Evolutionary conservation across 2,797 vertebrate genomes (phyloP).

Genomic region (Hephaestus fuliginosus): DNA sequence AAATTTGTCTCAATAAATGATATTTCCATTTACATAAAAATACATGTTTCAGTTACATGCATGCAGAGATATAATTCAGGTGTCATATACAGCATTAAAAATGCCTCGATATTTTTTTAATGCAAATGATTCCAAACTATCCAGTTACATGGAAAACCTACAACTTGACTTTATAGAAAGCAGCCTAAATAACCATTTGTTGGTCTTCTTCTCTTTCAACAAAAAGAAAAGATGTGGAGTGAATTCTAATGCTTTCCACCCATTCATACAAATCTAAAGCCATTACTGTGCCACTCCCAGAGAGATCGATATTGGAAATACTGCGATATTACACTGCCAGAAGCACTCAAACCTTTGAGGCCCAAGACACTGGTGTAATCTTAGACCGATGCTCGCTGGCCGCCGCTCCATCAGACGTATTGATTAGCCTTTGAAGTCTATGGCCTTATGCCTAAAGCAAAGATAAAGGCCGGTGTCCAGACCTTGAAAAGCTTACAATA

Average conservation of each 20-base stretch:
- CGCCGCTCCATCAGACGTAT: slow-evolving; percentile 49
- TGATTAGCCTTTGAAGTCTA: slow-evolving; percentile 50
- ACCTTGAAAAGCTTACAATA: slow-evolving; percentile 8
- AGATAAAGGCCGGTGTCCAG: slow-evolving; percentile 4
- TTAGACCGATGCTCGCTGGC: slow-evolving; percentile 55
- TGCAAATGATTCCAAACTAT: neutral
- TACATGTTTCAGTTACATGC: neutral
- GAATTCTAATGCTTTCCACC: neutral
- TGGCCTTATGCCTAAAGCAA: slow-evolving; percentile 21
- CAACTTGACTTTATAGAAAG: neutral
- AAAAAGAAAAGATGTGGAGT: neutral
- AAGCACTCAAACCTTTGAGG: slow-evolving; percentile 38
- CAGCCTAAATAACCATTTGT: neutral
- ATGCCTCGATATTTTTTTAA: neutral
- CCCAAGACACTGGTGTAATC: slow-evolving; percentile 49
- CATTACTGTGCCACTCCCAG: slow-evolving; percentile 42
- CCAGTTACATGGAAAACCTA: neutral
- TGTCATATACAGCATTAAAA: neutral
- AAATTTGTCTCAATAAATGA: neutral
- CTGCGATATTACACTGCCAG: slow-evolving; percentile 33
- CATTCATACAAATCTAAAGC: slow-evolving; percentile 33
- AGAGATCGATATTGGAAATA: slow-evolving; percentile 44
- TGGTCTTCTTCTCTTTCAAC: neutral
- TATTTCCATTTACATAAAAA: neutral
- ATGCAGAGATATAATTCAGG: neutral